phyloP scores from a whole-genome alignment of 1,140 invertebrate genomes.

The Delia radicum region DNA sequence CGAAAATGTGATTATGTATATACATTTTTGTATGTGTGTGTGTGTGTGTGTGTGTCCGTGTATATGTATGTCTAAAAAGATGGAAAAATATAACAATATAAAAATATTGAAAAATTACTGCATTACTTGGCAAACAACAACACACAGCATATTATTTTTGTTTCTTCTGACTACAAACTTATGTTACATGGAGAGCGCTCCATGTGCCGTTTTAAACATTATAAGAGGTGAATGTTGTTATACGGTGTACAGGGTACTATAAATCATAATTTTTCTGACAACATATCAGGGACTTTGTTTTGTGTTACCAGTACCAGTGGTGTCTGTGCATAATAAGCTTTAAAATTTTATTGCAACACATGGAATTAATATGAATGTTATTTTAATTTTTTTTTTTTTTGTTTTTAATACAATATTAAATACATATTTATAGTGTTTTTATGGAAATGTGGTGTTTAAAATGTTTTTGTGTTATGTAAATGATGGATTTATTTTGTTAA shows the following conservation, averaged over 20 bases:
- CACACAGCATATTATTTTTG: not conserved
- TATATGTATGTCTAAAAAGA: no score
- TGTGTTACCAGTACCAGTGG: not conserved
- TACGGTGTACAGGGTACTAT: constrained; percentile 5
- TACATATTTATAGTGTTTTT: no score
- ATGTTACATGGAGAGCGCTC: not conserved
- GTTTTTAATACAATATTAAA: not conserved
- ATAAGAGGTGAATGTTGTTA: not conserved
- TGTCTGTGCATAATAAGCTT: constrained; percentile 23
- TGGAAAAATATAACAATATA: not conserved
- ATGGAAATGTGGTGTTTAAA: no score
- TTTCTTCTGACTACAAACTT: not conserved
- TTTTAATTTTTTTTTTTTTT: not conserved
- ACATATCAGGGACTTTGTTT: constrained; percentile 20
- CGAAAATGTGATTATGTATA: constrained; percentile 34
- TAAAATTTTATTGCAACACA: constrained; percentile 24
- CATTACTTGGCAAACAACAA: constrained; percentile 15
- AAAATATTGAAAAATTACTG: constrained; percentile 22
- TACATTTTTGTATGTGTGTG: not conserved
- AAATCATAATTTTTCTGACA: constrained; percentile 22
- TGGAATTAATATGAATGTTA: constrained; percentile 22
- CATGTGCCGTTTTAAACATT: not conserved
- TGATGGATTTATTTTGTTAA: no score
- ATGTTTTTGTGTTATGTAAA: no score
- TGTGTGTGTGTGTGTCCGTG: not conserved